Percentiles rank a stretch among this genome's conserved stretches.
These are phyloP conservation scores for Aphodius sticticus DNA, from an alignment of 2,888 invertebrate genomes.

Conservation along the genomic window DNA sequence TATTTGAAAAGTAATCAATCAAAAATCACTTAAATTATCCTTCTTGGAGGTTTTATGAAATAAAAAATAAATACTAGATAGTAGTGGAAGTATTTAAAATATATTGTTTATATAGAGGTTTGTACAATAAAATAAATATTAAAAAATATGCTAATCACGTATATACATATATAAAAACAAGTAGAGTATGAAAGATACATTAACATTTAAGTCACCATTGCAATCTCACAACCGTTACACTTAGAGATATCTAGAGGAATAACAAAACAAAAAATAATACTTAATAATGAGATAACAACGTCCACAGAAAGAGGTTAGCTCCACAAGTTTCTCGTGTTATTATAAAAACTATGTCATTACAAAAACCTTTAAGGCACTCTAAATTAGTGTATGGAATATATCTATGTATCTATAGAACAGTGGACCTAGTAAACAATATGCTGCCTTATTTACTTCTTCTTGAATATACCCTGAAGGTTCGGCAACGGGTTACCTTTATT, in stretches of 20 bases:
- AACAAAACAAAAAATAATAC: background rate
- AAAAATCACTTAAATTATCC: too few species aligned
- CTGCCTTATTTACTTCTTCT: conserved; percentile 56
- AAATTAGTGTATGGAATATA: conserved; percentile 26
- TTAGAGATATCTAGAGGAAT: background rate
- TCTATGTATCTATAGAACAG: conserved; percentile 7
- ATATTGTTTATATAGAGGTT: background rate
- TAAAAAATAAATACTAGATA: background rate
- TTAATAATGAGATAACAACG: conserved; percentile 4
- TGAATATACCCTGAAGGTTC: conserved; percentile 60
- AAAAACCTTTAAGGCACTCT: conserved; percentile 33
- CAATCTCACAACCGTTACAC: conserved; percentile 4
- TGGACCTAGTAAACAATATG: background rate
- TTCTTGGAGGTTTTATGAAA: too few species aligned
- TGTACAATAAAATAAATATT: background rate
- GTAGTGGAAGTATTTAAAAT: background rate
- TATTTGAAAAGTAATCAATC: too few species aligned
- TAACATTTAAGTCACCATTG: background rate
- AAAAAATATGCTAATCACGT: background rate
- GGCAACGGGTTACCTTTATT: conserved; percentile 57
- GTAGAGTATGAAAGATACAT: background rate
- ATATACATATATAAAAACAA: conserved; percentile 4
- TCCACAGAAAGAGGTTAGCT: background rate
- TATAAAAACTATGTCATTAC: background rate
- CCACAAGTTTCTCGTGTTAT: background rate